Conservation (phyloP, 1,140 invertebrate species). For the Spodoptera frugiperda region DNA sequence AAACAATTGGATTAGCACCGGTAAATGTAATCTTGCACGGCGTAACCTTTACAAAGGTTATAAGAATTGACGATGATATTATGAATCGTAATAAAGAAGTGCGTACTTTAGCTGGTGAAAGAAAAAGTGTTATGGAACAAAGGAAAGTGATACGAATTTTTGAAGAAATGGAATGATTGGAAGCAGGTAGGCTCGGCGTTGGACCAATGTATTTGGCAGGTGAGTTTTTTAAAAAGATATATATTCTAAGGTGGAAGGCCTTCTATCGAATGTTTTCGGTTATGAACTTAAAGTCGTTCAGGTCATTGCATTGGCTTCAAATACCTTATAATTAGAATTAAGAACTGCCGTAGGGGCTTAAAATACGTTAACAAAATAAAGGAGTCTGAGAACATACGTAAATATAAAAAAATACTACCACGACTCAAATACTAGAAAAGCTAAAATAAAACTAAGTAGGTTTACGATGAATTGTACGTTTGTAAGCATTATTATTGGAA, state of each 20-base stretch:
- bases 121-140: constrained; percentile 17
- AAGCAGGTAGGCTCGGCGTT: constrained; percentile 13
- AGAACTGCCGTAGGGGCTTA: too few species aligned
- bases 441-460: too few species aligned
- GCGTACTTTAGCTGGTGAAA: constrained; percentile 17
- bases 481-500: too few species aligned
- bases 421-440: too few species aligned
- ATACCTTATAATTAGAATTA: too few species aligned
- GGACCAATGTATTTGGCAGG: constrained; percentile 31
- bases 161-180: constrained; percentile 31
- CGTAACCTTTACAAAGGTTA: constrained; percentile 43
- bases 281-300: not conserved
- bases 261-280: not conserved
- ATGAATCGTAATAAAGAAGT: constrained; percentile 38
- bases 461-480: too few species aligned
- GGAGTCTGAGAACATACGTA: too few species aligned
- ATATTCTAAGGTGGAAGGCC: not conserved
- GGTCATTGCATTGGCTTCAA: too few species aligned
- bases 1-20: constrained; percentile 30
- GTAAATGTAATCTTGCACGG: constrained; percentile 32
- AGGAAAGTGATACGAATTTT: constrained; percentile 37
- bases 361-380: too few species aligned
- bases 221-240: constrained; percentile 14
- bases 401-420: too few species aligned
- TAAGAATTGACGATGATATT: constrained; percentile 27